phyloP scores from a whole-genome alignment of 1,140 invertebrate species.

The Lordiphosa mommai region DNA sequence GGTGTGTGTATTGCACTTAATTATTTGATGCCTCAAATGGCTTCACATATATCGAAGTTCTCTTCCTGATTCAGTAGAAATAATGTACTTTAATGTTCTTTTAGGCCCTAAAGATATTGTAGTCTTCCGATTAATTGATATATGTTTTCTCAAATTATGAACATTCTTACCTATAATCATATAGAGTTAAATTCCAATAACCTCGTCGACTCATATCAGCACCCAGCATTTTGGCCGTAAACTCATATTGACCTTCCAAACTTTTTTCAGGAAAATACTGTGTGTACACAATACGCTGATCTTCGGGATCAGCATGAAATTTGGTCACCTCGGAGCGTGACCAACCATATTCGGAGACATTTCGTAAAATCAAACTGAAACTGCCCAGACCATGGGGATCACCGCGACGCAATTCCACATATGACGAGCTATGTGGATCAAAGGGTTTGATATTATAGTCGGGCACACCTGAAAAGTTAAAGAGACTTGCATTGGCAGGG shows the following conservation, averaged over 20 bases:
- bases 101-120: no score
- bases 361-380: slow-evolving; percentile 85
- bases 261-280: slow-evolving; percentile 91
- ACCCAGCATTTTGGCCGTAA: slow-evolving; percentile 83
- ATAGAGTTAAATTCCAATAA: slow-evolving; percentile 86
- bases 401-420: slow-evolving; percentile 84
- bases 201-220: slow-evolving; percentile 83
- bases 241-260: slow-evolving; percentile 85
- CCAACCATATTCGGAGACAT: slow-evolving; percentile 89
- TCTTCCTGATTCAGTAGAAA: no score
- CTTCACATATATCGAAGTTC: no score
- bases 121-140: no score
- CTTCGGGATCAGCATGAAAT: slow-evolving; percentile 86
- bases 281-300: slow-evolving; percentile 85
- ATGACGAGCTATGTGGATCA: slow-evolving; percentile 87
- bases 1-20: no score
- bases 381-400: slow-evolving; percentile 81
- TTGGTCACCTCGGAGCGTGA: slow-evolving; percentile 87
- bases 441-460: slow-evolving; percentile 86
- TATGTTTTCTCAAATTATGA: not conserved
- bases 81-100: no score
- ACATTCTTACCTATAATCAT: slow-evolving; percentile 82
- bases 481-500: no score
- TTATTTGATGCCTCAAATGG: no score
- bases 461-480: slow-evolving; percentile 82